These are phyloP conservation scores for Hemibagrus wyckioides DNA, from an alignment of 2,113 vertebrate genomes.

Conservation along the genomic window DNA sequence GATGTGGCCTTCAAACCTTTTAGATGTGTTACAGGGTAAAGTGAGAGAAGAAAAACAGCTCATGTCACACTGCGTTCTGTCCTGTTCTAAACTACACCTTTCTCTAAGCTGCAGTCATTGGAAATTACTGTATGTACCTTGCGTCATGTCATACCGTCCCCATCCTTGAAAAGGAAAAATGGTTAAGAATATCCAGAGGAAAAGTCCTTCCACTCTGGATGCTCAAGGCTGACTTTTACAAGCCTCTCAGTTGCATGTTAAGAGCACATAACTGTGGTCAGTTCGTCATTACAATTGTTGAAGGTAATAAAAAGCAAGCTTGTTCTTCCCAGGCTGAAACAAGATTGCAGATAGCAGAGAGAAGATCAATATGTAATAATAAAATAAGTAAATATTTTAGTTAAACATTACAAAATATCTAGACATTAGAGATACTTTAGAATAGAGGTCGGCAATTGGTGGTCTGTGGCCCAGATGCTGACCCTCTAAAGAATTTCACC, in stretches of 20 bases:
- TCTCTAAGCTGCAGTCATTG: constrained; percentile 12
- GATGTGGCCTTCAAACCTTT: constrained; percentile 29
- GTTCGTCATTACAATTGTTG: constrained; percentile 14
- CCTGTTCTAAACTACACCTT: constrained; percentile 28
- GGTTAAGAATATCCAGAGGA: background rate
- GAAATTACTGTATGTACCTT: constrained; percentile 61
- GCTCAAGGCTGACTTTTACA: constrained; percentile 41
- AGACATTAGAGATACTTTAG: background rate
- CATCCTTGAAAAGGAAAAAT: constrained; percentile 50
- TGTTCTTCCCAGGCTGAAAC: background rate
- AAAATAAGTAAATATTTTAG: background rate
- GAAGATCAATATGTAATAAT: background rate
- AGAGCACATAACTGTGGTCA: constrained; percentile 11
- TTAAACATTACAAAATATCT: background rate
- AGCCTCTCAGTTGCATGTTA: constrained; percentile 2
- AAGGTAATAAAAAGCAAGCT: background rate
- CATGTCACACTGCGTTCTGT: constrained; percentile 30
- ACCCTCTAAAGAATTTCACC: background rate
- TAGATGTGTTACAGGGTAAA: constrained; percentile 27
- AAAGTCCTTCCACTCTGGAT: constrained; percentile 33
- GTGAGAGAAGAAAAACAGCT: constrained; percentile 6
- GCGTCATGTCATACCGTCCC: constrained; percentile 50
- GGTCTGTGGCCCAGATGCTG: background rate
- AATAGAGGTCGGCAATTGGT: background rate
- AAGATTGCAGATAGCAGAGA: background rate